Conservation (phyloP, 2,797 vertebrate species). For the Brachymystax lenok region DNA sequence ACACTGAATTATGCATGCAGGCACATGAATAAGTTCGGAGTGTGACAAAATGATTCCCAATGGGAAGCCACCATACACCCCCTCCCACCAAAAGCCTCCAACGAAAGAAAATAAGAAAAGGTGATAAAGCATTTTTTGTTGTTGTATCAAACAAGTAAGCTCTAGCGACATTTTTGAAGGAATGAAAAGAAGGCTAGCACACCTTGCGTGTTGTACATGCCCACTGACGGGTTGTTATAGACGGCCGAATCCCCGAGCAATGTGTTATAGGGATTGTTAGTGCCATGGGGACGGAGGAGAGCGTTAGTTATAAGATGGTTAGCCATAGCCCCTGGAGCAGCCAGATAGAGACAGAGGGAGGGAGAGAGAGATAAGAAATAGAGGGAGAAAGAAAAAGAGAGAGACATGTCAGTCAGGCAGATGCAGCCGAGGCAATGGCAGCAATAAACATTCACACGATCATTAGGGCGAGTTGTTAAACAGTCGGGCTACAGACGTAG, state of each 20-base stretch:
- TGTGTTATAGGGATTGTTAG: conserved; percentile 99
- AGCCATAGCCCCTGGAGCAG: conserved; percentile 99
- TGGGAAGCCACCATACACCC: conserved; percentile 56
- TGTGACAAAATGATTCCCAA: conserved; percentile 9
- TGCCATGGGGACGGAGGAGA: conserved; percentile 99
- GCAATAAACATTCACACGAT: conserved; percentile 79
- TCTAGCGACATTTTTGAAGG: conserved; percentile 63
- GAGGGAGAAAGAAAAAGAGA: conserved; percentile 42
- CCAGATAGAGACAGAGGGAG: conserved; percentile 76
- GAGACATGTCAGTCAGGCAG: conserved; percentile 87
- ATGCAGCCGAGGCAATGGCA: conserved; percentile 85
- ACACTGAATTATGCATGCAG: too few relatives aligned
- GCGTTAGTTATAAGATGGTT: conserved; percentile 99
- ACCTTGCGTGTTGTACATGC: conserved; percentile 99
- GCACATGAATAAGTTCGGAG: neutral
- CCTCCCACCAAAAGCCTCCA: conserved; percentile 30
- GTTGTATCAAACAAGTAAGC: too few relatives aligned
- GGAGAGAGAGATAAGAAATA: conserved; percentile 43
- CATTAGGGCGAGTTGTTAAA: conserved; percentile 56
- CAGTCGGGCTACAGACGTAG: conserved; percentile 47
- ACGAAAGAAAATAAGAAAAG: too few relatives aligned
- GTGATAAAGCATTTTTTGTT: conserved; percentile 15
- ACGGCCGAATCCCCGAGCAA: conserved; percentile 99
- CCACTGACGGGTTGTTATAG: conserved; percentile 99
- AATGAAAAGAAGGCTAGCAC: conserved; percentile 88